These are phyloP conservation scores for Mayetiola destructor DNA, from an alignment of 2,888 invertebrate genomes.

Conservation along the genomic window DNA sequence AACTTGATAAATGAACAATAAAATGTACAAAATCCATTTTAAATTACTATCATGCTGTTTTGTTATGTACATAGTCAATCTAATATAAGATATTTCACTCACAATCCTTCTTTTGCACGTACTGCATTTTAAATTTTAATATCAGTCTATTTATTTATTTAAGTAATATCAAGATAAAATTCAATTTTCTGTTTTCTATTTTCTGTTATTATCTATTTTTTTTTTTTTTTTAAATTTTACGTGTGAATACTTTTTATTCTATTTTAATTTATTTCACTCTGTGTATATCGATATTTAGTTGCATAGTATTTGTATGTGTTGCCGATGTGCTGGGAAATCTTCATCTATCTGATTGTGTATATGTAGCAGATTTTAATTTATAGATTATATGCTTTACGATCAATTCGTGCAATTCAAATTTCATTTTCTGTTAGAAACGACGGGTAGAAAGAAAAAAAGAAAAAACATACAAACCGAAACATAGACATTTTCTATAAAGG, in stretches of 20 bases:
- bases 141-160: not conserved
- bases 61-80: not conserved
- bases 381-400: not conserved
- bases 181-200: not conserved
- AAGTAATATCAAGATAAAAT: no score
- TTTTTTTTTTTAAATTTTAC: not conserved
- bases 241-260: no score
- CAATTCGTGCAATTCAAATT: not conserved
- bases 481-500: no score
- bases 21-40: no score
- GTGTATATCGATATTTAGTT: not conserved
- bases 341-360: not conserved
- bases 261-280: not conserved
- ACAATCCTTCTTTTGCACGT: constrained; percentile 1
- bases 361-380: not conserved
- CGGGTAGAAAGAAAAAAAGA: no score
- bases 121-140: not conserved
- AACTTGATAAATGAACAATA: no score
- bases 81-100: no score
- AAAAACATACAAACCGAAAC: no score
- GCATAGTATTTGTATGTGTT: not conserved
- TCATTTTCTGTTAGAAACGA: not conserved
- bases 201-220: not conserved
- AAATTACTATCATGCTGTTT: not conserved
- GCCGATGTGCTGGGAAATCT: not conserved